Conservation (phyloP, 2,888 invertebrate species). For the Dynastes hyllus region DNA sequence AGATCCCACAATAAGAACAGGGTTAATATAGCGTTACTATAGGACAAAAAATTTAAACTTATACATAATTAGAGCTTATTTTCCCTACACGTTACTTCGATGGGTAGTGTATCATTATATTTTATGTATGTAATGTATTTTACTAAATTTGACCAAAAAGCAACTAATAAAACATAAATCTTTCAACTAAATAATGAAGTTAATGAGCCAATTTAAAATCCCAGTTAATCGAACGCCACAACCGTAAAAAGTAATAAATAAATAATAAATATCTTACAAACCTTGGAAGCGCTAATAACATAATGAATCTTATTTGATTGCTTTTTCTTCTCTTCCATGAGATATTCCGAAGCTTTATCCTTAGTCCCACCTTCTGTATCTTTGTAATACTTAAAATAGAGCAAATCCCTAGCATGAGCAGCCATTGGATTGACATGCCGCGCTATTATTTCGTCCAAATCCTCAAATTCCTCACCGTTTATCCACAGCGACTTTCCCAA, state of each 20-base stretch:
- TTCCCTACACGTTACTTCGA: too few species aligned
- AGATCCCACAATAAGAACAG: constrained; percentile 50
- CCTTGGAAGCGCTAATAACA: constrained; percentile 86
- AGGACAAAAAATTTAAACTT: too few species aligned
- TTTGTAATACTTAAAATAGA: constrained; percentile 93
- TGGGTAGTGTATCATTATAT: too few species aligned
- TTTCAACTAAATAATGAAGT: constrained; percentile 28
- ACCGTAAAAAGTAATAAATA: too few species aligned
- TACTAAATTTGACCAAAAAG: too few species aligned
- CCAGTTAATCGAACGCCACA: too few species aligned
- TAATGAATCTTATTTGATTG: constrained; percentile 93
- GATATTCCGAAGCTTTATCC: constrained; percentile 89
- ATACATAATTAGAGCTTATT: too few species aligned
- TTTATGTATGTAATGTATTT: too few species aligned
- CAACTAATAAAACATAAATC: too few species aligned
- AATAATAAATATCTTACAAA: constrained; percentile 51
- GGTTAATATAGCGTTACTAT: too few species aligned
- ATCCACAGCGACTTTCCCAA: constrained; percentile 92
- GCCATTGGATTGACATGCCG: constrained; percentile 98
- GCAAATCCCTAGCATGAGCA: constrained; percentile 90
- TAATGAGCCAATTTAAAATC: not conserved
- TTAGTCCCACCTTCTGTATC: constrained; percentile 85
- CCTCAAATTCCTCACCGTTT: constrained; percentile 95
- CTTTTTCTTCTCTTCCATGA: constrained; percentile 92
- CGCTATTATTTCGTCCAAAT: constrained; percentile 99